A percentile compares a stretch with the other conserved stretches of the same genome.
phyloP scores from a whole-genome alignment of 2,888 invertebrate species.

The Pristionchus japonicus region DNA sequence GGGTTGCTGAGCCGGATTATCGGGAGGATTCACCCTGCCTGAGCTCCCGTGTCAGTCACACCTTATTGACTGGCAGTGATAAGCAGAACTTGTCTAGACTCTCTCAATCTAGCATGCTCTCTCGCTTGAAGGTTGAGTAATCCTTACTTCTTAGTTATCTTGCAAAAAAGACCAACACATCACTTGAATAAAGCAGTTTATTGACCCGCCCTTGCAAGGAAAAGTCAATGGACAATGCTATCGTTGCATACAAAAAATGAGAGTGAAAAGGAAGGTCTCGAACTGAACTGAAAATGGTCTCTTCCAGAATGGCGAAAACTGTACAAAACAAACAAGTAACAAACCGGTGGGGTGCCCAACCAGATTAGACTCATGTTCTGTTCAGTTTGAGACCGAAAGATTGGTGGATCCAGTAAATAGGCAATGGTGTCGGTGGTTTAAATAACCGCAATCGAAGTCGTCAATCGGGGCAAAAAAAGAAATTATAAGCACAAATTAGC shows the following conservation, averaged over 20 bases:
- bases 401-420: background rate
- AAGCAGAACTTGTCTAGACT: background rate
- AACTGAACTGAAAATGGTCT: background rate
- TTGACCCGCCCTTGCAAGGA: slow-evolving; percentile 29
- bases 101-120: background rate
- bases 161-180: background rate
- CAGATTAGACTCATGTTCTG: background rate
- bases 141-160: background rate
- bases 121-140: background rate
- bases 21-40: background rate
- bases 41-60: background rate
- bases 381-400: background rate
- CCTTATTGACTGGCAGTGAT: background rate
- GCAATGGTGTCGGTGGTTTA: background rate
- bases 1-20: background rate
- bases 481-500: background rate
- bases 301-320: background rate
- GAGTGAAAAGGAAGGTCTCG: background rate
- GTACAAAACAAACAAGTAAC: slow-evolving; percentile 27
- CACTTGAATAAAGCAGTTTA: background rate
- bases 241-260: slow-evolving; percentile 5
- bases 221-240: background rate
- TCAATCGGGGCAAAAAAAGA: background rate
- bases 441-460: slow-evolving; percentile 5
- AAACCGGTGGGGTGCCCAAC: background rate